Percentiles rank a stretch among this genome's conserved stretches.
These are phyloP conservation scores for Dyspetes luteomarginatus DNA, from an alignment of 2,888 invertebrate genomes.

Conservation along the genomic window DNA sequence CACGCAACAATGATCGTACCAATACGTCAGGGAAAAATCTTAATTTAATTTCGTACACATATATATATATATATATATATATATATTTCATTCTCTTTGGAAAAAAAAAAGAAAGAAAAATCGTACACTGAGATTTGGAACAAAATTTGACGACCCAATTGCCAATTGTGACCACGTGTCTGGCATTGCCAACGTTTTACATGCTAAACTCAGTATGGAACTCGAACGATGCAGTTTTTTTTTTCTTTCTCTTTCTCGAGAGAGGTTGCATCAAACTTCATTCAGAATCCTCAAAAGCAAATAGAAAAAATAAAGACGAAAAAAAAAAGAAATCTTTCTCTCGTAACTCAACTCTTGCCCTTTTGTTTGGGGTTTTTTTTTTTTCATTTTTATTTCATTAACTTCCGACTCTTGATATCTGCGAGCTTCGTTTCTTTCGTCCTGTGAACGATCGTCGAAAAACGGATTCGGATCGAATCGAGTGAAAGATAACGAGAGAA, in stretches of 20 bases:
- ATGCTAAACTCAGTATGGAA: not conserved
- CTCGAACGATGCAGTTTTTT: not conserved
- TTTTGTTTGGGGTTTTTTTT: constrained; percentile 7
- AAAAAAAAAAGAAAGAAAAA: constrained; percentile 62
- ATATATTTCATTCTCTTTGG: constrained; percentile 64
- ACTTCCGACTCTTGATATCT: constrained; percentile 45
- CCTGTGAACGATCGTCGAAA: not conserved
- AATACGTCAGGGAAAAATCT: constrained; percentile 61
- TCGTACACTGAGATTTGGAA: constrained; percentile 75
- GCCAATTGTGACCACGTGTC: constrained; percentile 19
- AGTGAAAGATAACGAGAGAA: constrained; percentile 38
- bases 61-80: constrained; percentile 51
- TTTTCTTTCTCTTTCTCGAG: constrained; percentile 39
- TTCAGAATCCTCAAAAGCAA: constrained; percentile 47
- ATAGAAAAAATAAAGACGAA: constrained; percentile 13
- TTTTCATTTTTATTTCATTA: not conserved
- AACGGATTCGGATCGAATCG: constrained; percentile 15
- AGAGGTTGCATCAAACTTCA: constrained; percentile 65
- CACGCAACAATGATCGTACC: constrained; percentile 59
- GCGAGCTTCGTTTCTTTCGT: constrained; percentile 22
- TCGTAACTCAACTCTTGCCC: constrained; percentile 24
- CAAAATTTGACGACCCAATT: constrained; percentile 76
- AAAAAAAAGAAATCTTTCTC: constrained; percentile 30
- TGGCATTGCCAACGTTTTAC: not conserved
- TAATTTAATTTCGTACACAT: constrained; percentile 65